A percentile compares a stretch with the other conserved stretches of the same genome.
These are phyloP conservation scores for Oryzias javanicus DNA, from an alignment of 2,113 vertebrate genomes.

Conservation along the genomic window DNA sequence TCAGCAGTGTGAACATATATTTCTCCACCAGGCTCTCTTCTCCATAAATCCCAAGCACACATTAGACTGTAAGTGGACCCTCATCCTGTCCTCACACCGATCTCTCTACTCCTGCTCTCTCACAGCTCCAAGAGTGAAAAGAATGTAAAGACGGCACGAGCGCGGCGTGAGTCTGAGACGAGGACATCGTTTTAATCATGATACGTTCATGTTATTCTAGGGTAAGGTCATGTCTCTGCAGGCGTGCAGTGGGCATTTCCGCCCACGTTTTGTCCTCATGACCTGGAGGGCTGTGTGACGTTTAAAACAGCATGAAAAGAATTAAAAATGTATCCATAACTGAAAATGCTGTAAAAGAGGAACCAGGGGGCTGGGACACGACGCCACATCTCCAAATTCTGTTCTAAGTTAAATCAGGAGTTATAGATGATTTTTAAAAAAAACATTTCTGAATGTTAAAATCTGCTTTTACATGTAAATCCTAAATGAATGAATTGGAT, in stretches of 20 bases:
- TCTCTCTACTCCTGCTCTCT: conserved; percentile 39
- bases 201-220: conserved; percentile 40
- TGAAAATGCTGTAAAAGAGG: conserved; percentile 17
- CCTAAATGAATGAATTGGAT: conserved; percentile 31
- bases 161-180: not conserved
- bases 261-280: conserved; percentile 38
- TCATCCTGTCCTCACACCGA: conserved; percentile 46
- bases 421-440: too few species aligned
- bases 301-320: conserved; percentile 38
- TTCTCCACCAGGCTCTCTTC: conserved; percentile 45
- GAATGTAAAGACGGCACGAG: too few species aligned
- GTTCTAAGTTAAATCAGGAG: too few species aligned
- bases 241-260: too few species aligned
- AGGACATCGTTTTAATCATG: conserved; percentile 26
- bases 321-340: conserved; percentile 26
- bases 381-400: too few species aligned
- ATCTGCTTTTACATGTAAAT: conserved; percentile 23
- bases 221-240: conserved; percentile 63
- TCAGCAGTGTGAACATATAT: conserved; percentile 51
- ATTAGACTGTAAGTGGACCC: conserved; percentile 72
- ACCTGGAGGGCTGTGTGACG: conserved; percentile 50
- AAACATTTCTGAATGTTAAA: too few species aligned
- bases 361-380: too few species aligned
- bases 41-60: conserved; percentile 47
- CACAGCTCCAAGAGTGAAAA: conserved; percentile 30